Conservation (phyloP, 2,888 invertebrate species). For the Portevinia maculata region DNA sequence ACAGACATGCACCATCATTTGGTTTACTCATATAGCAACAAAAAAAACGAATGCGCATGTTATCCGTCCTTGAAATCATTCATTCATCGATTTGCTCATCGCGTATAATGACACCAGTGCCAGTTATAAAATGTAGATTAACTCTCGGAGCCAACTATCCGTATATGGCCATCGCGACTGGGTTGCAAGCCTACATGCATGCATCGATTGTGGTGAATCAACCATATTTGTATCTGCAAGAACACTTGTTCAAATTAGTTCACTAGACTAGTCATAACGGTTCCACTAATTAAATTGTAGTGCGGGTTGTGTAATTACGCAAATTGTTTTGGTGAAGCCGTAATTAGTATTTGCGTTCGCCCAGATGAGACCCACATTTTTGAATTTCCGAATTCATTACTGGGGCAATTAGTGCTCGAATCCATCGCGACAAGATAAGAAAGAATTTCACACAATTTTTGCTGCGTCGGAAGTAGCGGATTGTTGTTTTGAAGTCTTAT, state of each 20-base stretch:
- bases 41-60: neutral
- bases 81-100: slow-evolving; percentile 30
- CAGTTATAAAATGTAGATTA: slow-evolving; percentile 44
- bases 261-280: slow-evolving; percentile 41
- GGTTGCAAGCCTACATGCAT: slow-evolving; percentile 22
- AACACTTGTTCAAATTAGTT: slow-evolving; percentile 62
- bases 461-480: slow-evolving; percentile 4
- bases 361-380: slow-evolving; percentile 31
- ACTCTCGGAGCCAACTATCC: slow-evolving; percentile 20
- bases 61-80: slow-evolving; percentile 38
- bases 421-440: slow-evolving; percentile 19
- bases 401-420: slow-evolving; percentile 1
- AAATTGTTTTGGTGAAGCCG: slow-evolving; percentile 39
- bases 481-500: slow-evolving; percentile 23
- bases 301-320: slow-evolving; percentile 56
- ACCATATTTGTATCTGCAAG: slow-evolving; percentile 55
- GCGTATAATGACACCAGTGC: neutral
- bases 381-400: slow-evolving; percentile 21
- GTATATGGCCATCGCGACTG: slow-evolving; percentile 30
- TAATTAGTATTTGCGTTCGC: slow-evolving; percentile 35
- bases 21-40: slow-evolving; percentile 12
- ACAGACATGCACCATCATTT: neutral
- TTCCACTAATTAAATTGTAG: slow-evolving; percentile 57
- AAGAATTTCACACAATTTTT: slow-evolving; percentile 1
- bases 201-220: slow-evolving; percentile 23